These are phyloP conservation scores for Paratilapia polleni DNA, from an alignment of 2,113 vertebrate genomes.

Conservation along the genomic window DNA sequence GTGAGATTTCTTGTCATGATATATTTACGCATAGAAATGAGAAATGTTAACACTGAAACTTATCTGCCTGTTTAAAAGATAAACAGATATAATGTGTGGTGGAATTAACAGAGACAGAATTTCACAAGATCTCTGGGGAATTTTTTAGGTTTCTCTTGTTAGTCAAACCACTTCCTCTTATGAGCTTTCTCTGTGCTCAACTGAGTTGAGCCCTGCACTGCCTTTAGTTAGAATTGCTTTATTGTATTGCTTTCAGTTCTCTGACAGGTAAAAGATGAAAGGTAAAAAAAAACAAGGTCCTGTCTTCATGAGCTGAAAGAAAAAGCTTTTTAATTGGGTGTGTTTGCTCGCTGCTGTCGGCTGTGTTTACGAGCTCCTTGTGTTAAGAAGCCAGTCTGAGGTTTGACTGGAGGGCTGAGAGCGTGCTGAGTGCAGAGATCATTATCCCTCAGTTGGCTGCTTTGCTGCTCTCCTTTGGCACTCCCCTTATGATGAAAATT, in stretches of 20 bases:
- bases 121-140: constrained; percentile 2
- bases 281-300: neutral
- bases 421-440: constrained; percentile 32
- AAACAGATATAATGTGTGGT: neutral
- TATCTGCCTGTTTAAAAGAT: neutral
- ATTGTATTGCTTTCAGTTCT: neutral
- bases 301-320: neutral
- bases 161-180: constrained; percentile 59
- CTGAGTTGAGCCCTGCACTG: neutral
- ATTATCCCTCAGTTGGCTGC: constrained; percentile 41
- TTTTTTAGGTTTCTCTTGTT: neutral
- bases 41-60: neutral
- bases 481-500: constrained; percentile 37
- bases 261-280: constrained; percentile 2
- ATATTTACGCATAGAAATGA: neutral
- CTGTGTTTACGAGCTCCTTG: constrained; percentile 26
- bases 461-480: constrained; percentile 10
- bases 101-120: neutral
- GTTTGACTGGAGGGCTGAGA: constrained; percentile 29
- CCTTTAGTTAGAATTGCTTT: neutral
- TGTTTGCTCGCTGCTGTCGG: neutral
- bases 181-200: constrained; percentile 11
- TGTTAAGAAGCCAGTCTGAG: constrained; percentile 15
- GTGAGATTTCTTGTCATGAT: neutral
- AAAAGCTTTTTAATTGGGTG: constrained; percentile 1